Conservation (phyloP, 2,113 vertebrate genomes). For the Isurus oxyrinchus region DNA sequence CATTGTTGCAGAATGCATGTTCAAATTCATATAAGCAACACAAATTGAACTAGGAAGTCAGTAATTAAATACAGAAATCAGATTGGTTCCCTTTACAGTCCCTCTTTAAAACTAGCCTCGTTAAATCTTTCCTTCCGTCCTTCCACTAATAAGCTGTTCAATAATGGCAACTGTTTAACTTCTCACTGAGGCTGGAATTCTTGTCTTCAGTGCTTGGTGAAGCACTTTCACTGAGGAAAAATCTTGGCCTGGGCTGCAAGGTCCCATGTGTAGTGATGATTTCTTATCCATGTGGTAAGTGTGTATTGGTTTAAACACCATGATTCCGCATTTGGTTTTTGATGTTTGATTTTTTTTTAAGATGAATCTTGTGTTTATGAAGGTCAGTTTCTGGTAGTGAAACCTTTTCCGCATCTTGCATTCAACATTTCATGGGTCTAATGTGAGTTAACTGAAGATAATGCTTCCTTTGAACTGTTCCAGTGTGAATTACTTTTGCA, state of each 20-base stretch:
- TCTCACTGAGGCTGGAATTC: background rate
- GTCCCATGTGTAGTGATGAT: background rate
- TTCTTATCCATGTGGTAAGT: slow-evolving; percentile 1
- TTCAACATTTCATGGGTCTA: background rate
- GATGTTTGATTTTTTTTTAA: background rate
- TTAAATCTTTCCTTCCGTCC: slow-evolving; percentile 4
- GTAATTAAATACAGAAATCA: slow-evolving; percentile 14
- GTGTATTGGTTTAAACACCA: background rate
- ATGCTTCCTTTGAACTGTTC: background rate
- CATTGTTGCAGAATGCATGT: background rate
- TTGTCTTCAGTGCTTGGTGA: background rate
- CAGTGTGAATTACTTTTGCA: background rate
- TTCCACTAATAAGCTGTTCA: background rate
- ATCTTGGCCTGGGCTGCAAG: background rate
- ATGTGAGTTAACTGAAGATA: background rate
- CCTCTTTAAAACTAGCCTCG: background rate
- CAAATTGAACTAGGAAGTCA: background rate
- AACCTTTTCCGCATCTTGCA: background rate
- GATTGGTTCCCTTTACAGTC: background rate
- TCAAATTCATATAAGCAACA: background rate
- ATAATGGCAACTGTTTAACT: background rate
- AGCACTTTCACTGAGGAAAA: background rate
- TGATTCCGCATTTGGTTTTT: background rate
- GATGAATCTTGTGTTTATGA: background rate
- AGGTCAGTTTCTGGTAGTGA: background rate